Conservation (phyloP, 2,113 vertebrate species). For the Theristicus caerulescens region DNA sequence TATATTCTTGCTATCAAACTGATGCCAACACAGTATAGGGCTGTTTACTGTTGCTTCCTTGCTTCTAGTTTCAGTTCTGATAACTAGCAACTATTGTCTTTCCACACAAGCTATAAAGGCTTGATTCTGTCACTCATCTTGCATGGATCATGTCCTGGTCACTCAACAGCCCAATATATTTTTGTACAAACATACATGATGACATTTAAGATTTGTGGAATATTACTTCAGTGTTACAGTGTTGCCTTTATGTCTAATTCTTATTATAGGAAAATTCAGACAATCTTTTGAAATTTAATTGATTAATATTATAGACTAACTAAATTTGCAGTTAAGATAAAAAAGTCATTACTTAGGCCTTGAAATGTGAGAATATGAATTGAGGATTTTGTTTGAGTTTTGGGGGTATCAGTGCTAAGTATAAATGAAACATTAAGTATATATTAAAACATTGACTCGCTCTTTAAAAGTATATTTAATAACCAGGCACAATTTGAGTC, state of each 20-base stretch:
- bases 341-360: not conserved
- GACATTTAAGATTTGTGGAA: not conserved
- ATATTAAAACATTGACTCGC: not conserved
- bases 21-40: not conserved
- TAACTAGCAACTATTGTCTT: not conserved
- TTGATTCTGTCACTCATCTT: not conserved
- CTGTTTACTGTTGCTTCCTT: not conserved
- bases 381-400: not conserved
- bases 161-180: not conserved
- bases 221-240: not conserved
- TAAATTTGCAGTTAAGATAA: not conserved
- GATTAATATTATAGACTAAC: not conserved
- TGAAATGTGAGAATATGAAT: not conserved
- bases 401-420: not conserved
- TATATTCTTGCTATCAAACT: not conserved
- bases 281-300: not conserved
- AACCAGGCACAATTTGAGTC: not conserved
- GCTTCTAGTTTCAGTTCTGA: not conserved
- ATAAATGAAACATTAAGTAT: not conserved
- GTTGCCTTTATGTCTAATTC: not conserved
- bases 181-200: not conserved
- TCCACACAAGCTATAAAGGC: not conserved
- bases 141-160: not conserved
- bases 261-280: not conserved
- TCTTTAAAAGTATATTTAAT: not conserved